Conservation (phyloP, 2,888 invertebrate species). For the Rhagophthalmus giganteus region DNA sequence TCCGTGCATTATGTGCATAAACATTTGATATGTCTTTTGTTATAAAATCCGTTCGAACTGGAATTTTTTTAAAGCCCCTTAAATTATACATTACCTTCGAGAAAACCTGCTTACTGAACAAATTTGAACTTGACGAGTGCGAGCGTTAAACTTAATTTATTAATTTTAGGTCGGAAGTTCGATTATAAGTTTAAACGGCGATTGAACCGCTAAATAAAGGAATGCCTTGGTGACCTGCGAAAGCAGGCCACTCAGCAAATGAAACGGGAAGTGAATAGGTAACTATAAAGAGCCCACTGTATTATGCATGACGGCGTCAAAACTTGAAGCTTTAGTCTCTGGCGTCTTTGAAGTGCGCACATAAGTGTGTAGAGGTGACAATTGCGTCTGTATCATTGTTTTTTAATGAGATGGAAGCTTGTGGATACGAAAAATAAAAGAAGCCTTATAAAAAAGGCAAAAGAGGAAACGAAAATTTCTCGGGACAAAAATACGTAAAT, state of each 20-base stretch:
- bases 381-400: slow-evolving; percentile 28
- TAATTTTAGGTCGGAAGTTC: no score
- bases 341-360: slow-evolving; percentile 25
- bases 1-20: no score
- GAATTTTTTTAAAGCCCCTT: no score
- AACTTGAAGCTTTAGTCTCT: slow-evolving; percentile 25
- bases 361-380: slow-evolving; percentile 30
- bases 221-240: slow-evolving; percentile 11
- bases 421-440: slow-evolving; percentile 14
- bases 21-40: no score
- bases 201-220: slow-evolving; percentile 22
- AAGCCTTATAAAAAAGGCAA: slow-evolving; percentile 10
- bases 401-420: slow-evolving; percentile 26
- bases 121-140: no score
- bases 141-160: no score
- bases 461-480: slow-evolving; percentile 6
- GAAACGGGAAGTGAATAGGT: slow-evolving; percentile 27
- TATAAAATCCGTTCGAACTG: no score
- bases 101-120: no score
- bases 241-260: slow-evolving; percentile 21
- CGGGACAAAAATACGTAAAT: slow-evolving; percentile 14
- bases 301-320: slow-evolving; percentile 28
- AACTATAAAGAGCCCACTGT: slow-evolving; percentile 26
- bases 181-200: no score
- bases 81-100: no score